phyloP scores from a whole-genome alignment of 2,797 vertebrate genomes.

The Nyctalus aviator region DNA sequence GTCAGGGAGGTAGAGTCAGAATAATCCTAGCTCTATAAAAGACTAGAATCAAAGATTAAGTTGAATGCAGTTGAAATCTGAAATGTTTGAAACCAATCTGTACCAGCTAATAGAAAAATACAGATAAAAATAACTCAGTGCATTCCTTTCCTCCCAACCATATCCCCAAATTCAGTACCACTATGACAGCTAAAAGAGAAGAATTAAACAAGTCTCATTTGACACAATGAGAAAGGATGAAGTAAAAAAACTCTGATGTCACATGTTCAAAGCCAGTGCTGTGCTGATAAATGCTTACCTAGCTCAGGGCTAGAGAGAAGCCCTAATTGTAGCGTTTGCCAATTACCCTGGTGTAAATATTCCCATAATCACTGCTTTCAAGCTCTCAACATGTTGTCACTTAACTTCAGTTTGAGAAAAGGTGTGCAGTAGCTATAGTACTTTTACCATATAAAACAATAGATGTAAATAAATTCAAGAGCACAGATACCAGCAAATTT shows the following conservation, averaged over 20 bases:
- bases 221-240: background rate
- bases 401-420: background rate
- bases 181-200: background rate
- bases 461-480: background rate
- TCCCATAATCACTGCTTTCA: background rate
- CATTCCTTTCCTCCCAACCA: background rate
- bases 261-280: background rate
- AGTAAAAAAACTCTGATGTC: background rate
- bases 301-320: background rate
- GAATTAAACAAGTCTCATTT: background rate
- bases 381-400: background rate
- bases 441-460: background rate
- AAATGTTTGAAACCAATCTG: background rate
- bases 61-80: background rate
- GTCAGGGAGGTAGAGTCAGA: accelerated
- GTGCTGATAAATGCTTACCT: background rate
- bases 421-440: background rate
- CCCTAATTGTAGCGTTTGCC: background rate
- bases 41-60: background rate
- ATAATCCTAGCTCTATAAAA: background rate
- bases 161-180: background rate
- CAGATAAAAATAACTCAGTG: background rate
- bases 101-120: background rate
- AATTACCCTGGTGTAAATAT: background rate
- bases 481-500: background rate